A percentile compares a stretch with the other conserved stretches of the same genome.
Evolutionary conservation across 2,888 invertebrate species (phyloP).

Genomic region (Meganola albula): DNA sequence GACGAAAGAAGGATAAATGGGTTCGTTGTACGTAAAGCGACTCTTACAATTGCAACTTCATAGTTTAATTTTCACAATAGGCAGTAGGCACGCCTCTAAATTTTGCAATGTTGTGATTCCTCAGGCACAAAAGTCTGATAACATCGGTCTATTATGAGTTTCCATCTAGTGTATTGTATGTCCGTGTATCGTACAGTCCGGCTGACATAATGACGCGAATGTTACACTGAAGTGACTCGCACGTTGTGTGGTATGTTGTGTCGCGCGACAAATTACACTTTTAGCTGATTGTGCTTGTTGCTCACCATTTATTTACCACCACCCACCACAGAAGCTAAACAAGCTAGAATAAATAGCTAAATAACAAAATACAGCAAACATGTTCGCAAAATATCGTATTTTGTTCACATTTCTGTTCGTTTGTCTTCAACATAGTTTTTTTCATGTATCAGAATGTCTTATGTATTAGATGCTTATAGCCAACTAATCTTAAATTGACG

Average conservation of each 20-base stretch:
- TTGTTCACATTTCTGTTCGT: background rate
- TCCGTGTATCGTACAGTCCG: slow-evolving; percentile 15
- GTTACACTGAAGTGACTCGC: slow-evolving; percentile 13
- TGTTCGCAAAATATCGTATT: background rate
- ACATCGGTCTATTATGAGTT: slow-evolving; percentile 3
- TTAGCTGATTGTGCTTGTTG: slow-evolving; percentile 26
- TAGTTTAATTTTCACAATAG: too few species aligned
- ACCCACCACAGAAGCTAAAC: too few species aligned
- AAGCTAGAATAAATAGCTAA: too few species aligned
- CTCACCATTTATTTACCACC: background rate
- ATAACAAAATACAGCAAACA: too few species aligned
- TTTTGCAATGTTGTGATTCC: background rate
- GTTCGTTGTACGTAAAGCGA: too few species aligned
- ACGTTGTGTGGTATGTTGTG: too few species aligned
- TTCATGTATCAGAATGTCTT: slow-evolving; percentile 3
- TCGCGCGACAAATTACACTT: slow-evolving; percentile 26
- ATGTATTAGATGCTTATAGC: slow-evolving; percentile 10
- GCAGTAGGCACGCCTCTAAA: too few species aligned
- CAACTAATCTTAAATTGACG: too few species aligned
- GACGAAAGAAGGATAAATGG: too few species aligned
- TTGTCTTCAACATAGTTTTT: background rate
- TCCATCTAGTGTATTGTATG: slow-evolving; percentile 1
- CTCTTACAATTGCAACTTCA: too few species aligned
- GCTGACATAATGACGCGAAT: slow-evolving; percentile 6
- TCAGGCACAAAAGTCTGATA: slow-evolving; percentile 1